Evolutionary conservation across 2,113 vertebrate species (phyloP).

Genomic region (Thamnaconus septentrionalis): DNA sequence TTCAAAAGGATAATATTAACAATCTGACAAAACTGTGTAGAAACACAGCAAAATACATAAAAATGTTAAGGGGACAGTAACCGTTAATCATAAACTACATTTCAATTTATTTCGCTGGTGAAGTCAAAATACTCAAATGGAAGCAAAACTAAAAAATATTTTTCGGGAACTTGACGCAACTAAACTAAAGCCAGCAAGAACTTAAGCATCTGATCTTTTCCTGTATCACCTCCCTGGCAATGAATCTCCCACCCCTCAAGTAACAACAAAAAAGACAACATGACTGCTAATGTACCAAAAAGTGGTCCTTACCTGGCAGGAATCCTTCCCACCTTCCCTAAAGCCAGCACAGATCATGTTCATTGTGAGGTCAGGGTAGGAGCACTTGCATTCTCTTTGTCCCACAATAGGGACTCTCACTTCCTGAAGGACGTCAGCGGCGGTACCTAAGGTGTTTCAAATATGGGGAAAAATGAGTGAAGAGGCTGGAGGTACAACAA

Average conservation of each 20-base stretch:
- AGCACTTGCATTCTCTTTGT: constrained; percentile 41
- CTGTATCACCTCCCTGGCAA: not conserved
- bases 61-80: too few species aligned
- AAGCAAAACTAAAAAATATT: too few species aligned
- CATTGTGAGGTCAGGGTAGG: constrained; percentile 4
- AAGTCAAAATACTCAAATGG: too few species aligned
- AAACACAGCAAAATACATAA: too few species aligned
- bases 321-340: constrained; percentile 63
- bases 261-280: not conserved
- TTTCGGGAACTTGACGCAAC: too few species aligned
- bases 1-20: too few species aligned
- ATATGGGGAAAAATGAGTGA: too few species aligned
- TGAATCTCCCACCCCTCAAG: not conserved
- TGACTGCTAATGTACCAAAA: not conserved
- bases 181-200: too few species aligned
- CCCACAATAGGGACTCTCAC: constrained; percentile 57
- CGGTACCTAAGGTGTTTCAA: not conserved
- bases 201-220: not conserved
- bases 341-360: constrained; percentile 80
- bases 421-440: constrained; percentile 4
- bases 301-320: constrained; percentile 52
- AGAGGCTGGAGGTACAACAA: too few species aligned
- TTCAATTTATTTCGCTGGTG: too few species aligned
- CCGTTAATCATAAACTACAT: too few species aligned
- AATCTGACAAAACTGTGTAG: too few species aligned